Evolutionary conservation across 64 coral and sea anemone genomes (phyloP), one percentile per base, ranked within the genome.

Genomic region (Orbicella faveolata): DNA sequence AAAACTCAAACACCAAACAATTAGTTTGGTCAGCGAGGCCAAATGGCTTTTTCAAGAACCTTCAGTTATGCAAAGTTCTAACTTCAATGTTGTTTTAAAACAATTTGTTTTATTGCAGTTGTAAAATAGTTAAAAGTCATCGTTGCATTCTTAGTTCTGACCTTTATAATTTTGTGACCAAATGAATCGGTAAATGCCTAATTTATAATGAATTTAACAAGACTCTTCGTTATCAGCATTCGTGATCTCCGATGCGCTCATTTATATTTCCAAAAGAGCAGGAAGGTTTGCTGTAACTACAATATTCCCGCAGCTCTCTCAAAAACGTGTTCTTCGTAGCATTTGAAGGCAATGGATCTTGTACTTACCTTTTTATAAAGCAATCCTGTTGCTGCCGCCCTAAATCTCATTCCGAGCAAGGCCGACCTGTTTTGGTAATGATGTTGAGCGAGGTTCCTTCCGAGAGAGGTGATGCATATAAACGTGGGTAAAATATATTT

Each of bases 381-480:
- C 2, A 97, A 54, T 9, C 95, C 95, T 0, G 95, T 97, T 2
- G 95, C 92, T 1, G 95, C 95, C 1, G 95, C 95, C 15, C 95
- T 41, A 36, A 97, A 97, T 4, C 92, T 81, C 95, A 97, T 97
- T 9, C 95, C 95, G 4, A 97, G 57, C 12, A 97, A 20, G 7
- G 95, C 95, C 1, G 95, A 97, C 34, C 92, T 94, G 59, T 97
- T 97, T 57, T 97, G 95, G 25, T 97, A 97, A 91, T 97, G 95
- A 89, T 97, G 95, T 68, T 97, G 95, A 37, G 92, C 91, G 0
- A 97, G 73, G 52, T 97, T 97, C 51, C 95, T 81, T 73, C 92
- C 95, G 17, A 97, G 69, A 23, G 95, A 97, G 2, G 95, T 97
- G 44, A 97, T 83, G 62, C 95, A 97, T 67, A 97, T 97, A 52